Evolutionary conservation across 2,888 invertebrate genomes (phyloP), one percentile per base, ranked within the genome.

Genomic region (Strigamia crassipes): DNA sequence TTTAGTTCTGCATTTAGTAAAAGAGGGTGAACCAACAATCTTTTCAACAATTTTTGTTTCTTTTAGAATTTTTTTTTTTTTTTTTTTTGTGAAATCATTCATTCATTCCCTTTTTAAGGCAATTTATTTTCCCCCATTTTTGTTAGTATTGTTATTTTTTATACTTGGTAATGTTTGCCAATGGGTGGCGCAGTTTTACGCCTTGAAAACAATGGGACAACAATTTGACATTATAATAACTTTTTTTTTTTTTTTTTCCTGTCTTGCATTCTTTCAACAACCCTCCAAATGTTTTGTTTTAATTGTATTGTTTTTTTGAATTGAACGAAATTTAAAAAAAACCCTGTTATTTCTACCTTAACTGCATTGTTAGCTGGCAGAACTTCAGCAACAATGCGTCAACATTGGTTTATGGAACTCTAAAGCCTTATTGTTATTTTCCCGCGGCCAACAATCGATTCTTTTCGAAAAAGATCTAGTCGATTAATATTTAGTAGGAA

Each of bases 171-270:
- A 73, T 27, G 73, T 73, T 73, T 27, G 56, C 56, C 56, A 56
- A 73, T 73, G 31, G 73, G 73, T 73, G 31, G 73, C 73, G n/a
- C 31, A 13, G 15, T 8, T 31, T 56, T 18, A 66, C 73, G 73
- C 73, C 73, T 73, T 73, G 73, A 73, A 73, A 73, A 73, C 73
- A 73, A 73, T 73, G 73, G 73, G 73, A 73, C 73, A 73, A 73
- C 73, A 73, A 73, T 73, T 56, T 56, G 21, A n/a, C 56, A 56
- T 21, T 56, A 18, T 56, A 56, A 56, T 18, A 56, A 56, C 56
- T 21, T 21, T 56, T 73, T 73, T 73, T 73, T 66, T 66, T 8
- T 1, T 2, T 73, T 73, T 73, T 73, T 66, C 23, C 6, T 1
- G 0, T 27, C 66, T 23, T 15, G 31, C 31, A 73, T 73, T 31